phyloP scores from a whole-genome alignment of 2,113 vertebrate genomes.

The Nesoenas mayeri region DNA sequence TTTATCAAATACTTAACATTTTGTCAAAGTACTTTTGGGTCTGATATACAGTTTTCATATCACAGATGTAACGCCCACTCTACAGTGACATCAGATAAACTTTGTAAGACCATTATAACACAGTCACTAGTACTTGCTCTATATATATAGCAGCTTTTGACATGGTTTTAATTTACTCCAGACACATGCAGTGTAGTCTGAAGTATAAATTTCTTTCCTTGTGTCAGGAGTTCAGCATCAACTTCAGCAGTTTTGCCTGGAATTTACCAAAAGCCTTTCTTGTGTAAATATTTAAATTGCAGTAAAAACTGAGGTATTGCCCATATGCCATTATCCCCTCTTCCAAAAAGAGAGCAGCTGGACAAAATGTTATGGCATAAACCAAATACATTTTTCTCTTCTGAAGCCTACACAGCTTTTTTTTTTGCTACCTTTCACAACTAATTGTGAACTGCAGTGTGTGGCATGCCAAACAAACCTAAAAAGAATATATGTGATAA shows the following conservation, averaged over 20 bases:
- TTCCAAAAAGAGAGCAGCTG: not conserved
- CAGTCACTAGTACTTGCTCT: not conserved
- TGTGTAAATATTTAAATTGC: not conserved
- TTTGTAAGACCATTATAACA: not conserved
- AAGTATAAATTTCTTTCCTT: not conserved
- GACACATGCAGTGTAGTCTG: not conserved
- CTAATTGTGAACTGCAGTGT: not conserved
- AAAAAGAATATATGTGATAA: not conserved
- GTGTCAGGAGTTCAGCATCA: not conserved
- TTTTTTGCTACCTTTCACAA: not conserved
- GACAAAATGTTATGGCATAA: not conserved
- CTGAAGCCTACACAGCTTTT: not conserved
- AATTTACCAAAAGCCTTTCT: not conserved
- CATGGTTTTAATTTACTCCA: not conserved
- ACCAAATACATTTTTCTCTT: not conserved
- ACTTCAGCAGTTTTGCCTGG: not conserved
- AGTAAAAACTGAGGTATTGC: not conserved
- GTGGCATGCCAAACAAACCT: not conserved
- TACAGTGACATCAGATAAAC: not conserved
- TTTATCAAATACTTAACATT: not conserved
- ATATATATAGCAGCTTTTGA: not conserved
- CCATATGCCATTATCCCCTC: not conserved
- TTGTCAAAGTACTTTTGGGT: not conserved
- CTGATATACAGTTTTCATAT: not conserved
- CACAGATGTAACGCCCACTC: not conserved